Evolutionary conservation across 2,797 vertebrate species (phyloP).

Genomic region (Lepus townsendii): DNA sequence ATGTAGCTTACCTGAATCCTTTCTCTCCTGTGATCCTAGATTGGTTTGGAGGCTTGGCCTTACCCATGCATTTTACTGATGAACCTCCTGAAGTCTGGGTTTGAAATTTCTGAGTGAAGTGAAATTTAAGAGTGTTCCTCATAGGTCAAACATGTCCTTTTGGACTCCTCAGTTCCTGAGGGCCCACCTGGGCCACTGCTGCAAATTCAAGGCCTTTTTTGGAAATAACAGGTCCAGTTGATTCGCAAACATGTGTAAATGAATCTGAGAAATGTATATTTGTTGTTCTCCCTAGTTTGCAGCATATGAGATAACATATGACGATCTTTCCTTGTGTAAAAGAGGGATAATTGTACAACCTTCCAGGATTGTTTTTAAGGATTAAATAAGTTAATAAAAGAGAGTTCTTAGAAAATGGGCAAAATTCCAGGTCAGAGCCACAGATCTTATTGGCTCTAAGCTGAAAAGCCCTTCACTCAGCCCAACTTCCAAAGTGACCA

Average conservation of each 20-base stretch:
- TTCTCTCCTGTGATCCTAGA: neutral
- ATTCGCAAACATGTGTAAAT: neutral
- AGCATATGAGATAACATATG: neutral
- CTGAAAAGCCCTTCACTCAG: no score
- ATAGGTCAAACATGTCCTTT: neutral
- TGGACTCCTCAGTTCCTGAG: neutral
- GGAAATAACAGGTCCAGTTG: neutral
- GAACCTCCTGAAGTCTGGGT: neutral
- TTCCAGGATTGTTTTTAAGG: neutral
- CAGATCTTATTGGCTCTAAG: no score
- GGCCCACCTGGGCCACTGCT: neutral
- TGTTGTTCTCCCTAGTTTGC: constrained; percentile 24
- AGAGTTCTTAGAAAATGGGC: neutral
- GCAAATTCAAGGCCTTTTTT: neutral
- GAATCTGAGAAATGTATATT: constrained; percentile 12
- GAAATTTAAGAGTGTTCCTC: no score
- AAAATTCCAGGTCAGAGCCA: neutral
- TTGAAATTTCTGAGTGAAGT: constrained; percentile 9
- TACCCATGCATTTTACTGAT: neutral
- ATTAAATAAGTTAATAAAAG: constrained; percentile 35
- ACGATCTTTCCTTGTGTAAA: constrained; percentile 1
- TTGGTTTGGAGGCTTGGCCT: neutral
- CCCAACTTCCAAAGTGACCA: no score
- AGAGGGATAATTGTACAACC: neutral
- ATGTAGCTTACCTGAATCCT: neutral